Evolutionary conservation across 1,140 invertebrate genomes (phyloP), one percentile per base, ranked within the genome.

Genomic region (Oryctes rhinoceros): DNA sequence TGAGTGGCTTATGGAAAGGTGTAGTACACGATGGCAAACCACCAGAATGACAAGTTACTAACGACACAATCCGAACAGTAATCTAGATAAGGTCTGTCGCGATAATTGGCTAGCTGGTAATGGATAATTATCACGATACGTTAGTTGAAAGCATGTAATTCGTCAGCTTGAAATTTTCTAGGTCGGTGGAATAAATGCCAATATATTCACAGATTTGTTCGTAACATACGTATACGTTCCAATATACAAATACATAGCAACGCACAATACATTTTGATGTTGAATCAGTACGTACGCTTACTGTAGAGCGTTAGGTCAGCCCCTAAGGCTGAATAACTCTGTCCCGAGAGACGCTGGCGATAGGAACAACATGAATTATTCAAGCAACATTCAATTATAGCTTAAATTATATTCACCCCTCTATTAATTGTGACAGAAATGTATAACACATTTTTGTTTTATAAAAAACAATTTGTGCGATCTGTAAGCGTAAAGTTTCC

Each of bases 351-450:
- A 76, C 74, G 7, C 11, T n/a, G 74, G 15, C 44, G 74, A 76
- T 76, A 76, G 74, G 74, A 76, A 65, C 71, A 24, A 48, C 78
- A 81, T 81, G 81, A 79, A 82, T 82, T 80, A 82, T 82, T 80
- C 79, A 82, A 80, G 39, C 53, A 39, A 80, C 77, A 78, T 82
- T 65, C 81, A 82, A 82, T 80, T 80, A 82, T 82, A 82, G 78
- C 81, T 80, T 77, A 82, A 78, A 44, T 81, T 81, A 80, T 76
- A 79, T 81, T 81, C 79, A 47, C 81, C 47, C 59, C 79, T 49
- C 79, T 48, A 48, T 39, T 76, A 76, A 76, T 76, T n/a, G 74
- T 76, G 74, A 76, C 74, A 48, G 74, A 76, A 47, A 76, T 20
- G 35, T 76, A 76, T 76, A 76, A 76, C 30, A 76, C 35, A 76